Evolutionary conservation across 2,888 invertebrate genomes (phyloP).

Genomic region (Cataglyphis cursor): DNA sequence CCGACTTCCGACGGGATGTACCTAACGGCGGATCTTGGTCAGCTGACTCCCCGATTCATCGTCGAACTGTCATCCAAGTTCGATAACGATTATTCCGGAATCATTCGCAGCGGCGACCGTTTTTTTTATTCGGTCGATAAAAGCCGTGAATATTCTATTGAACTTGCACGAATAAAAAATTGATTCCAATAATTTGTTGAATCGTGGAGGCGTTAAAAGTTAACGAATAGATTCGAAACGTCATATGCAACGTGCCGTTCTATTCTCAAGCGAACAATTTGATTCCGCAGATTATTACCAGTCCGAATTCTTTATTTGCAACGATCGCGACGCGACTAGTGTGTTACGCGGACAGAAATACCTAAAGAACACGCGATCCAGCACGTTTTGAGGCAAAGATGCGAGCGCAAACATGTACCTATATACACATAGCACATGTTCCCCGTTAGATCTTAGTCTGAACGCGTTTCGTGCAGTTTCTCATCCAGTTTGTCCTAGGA

Average conservation of each 20-base stretch:
- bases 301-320: constrained; percentile 27
- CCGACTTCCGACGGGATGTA: constrained; percentile 66
- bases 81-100: constrained; percentile 64
- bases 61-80: constrained; percentile 64
- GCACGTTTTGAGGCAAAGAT: constrained; percentile 40
- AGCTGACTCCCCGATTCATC: constrained; percentile 69
- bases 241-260: not conserved
- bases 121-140: constrained; percentile 2
- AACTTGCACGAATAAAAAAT: constrained; percentile 10
- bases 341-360: constrained; percentile 38
- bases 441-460: constrained; percentile 55
- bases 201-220: not conserved
- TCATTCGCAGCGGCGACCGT: constrained; percentile 19
- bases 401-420: not conserved
- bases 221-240: not conserved
- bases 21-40: constrained; percentile 72
- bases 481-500: constrained; percentile 57
- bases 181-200: not conserved
- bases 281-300: constrained; percentile 4
- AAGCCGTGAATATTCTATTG: not conserved
- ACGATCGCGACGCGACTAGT: constrained; percentile 21
- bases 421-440: constrained; percentile 38
- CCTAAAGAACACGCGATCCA: constrained; percentile 32
- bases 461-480: constrained; percentile 57
- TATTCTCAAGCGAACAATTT: constrained; percentile 25